Conservation (phyloP, 1,140 invertebrate species). For the Trypoxylus dichotomus region DNA sequence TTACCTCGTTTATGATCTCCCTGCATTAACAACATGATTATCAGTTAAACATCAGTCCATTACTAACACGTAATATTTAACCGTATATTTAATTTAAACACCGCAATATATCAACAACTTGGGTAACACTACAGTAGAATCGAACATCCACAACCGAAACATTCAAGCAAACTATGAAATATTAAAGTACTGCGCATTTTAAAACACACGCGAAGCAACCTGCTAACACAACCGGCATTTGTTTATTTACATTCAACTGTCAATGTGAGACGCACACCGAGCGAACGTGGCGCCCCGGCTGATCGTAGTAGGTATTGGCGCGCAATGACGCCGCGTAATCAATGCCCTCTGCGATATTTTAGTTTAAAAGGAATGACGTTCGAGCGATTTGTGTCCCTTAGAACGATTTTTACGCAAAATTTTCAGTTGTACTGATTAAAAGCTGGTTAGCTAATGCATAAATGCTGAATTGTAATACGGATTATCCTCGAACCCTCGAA, state of each 20-base stretch:
- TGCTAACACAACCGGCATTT: constrained; percentile 5
- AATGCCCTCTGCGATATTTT: not conserved
- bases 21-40: not conserved
- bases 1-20: not conserved
- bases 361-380: not conserved
- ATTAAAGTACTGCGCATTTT: not conserved
- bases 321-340: constrained; percentile 1
- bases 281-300: not conserved
- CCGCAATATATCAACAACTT: not conserved
- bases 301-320: not conserved
- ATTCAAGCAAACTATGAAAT: not conserved
- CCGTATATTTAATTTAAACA: not conserved
- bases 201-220: not conserved
- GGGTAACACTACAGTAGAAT: not conserved
- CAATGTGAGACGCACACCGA: constrained; percentile 4
- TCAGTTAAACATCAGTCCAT: not conserved
- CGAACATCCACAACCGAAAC: not conserved
- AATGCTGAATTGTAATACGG: not conserved
- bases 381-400: not conserved
- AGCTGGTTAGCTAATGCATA: not conserved
- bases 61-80: not conserved
- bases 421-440: not conserved
- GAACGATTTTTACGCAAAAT: not conserved
- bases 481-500: constrained; percentile 5
- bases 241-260: not conserved